phyloP scores from a whole-genome alignment of 2,113 vertebrate species.

The Raja brachyura region DNA sequence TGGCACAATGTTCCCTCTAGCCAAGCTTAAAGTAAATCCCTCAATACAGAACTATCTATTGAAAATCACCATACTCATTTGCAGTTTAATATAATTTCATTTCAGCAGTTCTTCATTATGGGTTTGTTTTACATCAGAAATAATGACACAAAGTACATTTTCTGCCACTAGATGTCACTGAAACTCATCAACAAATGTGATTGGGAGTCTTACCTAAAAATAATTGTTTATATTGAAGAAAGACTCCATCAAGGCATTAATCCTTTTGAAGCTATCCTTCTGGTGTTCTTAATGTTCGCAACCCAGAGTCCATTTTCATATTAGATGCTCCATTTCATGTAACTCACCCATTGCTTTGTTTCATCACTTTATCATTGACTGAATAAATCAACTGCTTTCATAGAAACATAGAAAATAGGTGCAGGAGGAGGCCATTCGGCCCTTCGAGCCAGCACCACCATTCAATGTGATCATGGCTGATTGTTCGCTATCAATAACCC shows the following conservation, averaged over 20 bases:
- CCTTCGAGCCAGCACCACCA: too few species aligned
- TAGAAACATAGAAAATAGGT: too few species aligned
- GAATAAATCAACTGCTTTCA: background rate
- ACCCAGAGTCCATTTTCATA: background rate
- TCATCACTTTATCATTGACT: background rate
- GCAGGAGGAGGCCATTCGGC: too few species aligned
- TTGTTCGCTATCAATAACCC: too few species aligned
- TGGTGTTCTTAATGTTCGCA: background rate
- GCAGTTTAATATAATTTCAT: background rate
- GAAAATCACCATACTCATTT: background rate
- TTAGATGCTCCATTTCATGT: background rate
- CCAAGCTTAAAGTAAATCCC: background rate
- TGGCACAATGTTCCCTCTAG: background rate
- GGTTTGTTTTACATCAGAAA: background rate
- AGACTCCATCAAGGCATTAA: background rate
- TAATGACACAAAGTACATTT: background rate
- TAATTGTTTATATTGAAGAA: background rate
- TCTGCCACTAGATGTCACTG: slow-evolving; percentile 3
- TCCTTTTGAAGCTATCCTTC: background rate
- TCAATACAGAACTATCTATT: background rate
- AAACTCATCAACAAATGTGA: background rate
- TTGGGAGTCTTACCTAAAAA: background rate
- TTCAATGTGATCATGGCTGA: too few species aligned
- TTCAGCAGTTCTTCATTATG: background rate
- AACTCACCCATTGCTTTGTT: background rate